phyloP scores from a whole-genome alignment of 2,797 vertebrate genomes.

The Melanotaenia parkinsoni region DNA sequence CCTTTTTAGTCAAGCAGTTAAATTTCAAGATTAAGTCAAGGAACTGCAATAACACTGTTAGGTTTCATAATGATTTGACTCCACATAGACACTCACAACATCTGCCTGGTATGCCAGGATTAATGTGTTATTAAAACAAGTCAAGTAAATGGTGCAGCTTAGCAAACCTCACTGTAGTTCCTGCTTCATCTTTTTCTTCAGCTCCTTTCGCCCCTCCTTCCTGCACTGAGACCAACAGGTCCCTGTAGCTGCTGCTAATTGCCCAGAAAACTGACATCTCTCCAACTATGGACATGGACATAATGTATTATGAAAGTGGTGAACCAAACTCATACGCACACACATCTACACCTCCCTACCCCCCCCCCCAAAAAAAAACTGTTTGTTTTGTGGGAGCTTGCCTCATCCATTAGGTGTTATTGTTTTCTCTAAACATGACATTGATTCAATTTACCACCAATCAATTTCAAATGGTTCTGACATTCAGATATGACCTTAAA shows the following conservation, averaged over 20 bases:
- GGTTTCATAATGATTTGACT: background rate
- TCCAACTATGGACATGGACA: constrained; percentile 88
- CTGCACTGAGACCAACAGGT: constrained; percentile 77
- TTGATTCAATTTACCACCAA: constrained; percentile 99
- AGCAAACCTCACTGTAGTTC: constrained; percentile 27
- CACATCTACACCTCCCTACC: constrained; percentile 60
- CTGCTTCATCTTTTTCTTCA: constrained; percentile 34
- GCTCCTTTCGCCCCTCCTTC: background rate
- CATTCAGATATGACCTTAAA: constrained; percentile 99
- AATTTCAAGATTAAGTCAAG: too few relatives aligned
- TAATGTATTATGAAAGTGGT: constrained; percentile 93
- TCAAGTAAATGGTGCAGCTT: background rate
- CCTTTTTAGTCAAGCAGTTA: too few relatives aligned
- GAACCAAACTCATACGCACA: constrained; percentile 67
- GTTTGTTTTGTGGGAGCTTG: constrained; percentile 87
- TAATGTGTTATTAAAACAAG: background rate
- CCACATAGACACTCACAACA: background rate
- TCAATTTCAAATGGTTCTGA: constrained; percentile 99
- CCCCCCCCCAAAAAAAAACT: constrained; percentile 86
- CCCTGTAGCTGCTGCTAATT: constrained; percentile 90
- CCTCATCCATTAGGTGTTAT: constrained; percentile 99
- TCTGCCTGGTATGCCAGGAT: background rate
- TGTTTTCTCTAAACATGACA: constrained; percentile 99
- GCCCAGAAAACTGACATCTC: constrained; percentile 89
- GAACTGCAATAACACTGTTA: background rate